phyloP scores from a whole-genome alignment of 2,888 invertebrate species.

The Baronia brevicornis region DNA sequence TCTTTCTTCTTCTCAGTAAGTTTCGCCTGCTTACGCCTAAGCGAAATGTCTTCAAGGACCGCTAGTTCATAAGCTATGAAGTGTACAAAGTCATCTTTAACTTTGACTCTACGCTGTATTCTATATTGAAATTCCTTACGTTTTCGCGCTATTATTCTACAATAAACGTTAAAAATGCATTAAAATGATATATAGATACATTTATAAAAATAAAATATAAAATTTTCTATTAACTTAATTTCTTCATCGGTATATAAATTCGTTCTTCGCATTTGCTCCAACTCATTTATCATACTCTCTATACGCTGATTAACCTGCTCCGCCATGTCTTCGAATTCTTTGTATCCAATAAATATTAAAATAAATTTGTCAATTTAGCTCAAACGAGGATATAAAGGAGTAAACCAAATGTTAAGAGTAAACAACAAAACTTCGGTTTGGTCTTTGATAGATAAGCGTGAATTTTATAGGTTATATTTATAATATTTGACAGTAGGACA shows the following conservation, averaged over 20 bases:
- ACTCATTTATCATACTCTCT: constrained; percentile 86
- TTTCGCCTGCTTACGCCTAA: constrained; percentile 75
- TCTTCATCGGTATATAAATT: constrained; percentile 82
- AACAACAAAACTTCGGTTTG: too few species aligned
- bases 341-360: too few species aligned
- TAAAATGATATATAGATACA: neutral
- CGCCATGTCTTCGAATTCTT: constrained; percentile 86
- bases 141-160: constrained; percentile 80
- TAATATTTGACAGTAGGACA: too few species aligned
- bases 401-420: too few species aligned
- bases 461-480: too few species aligned
- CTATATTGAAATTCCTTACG: constrained; percentile 84
- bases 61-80: constrained; percentile 83
- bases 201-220: neutral
- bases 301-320: constrained; percentile 86
- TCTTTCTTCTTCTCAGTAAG: constrained; percentile 78
- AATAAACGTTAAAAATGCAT: constrained; percentile 21
- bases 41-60: constrained; percentile 78
- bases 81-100: constrained; percentile 80
- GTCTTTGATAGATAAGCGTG: too few species aligned
- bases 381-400: too few species aligned
- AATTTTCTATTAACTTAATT: constrained; percentile 71
- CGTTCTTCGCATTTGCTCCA: constrained; percentile 85
- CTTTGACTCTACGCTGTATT: constrained; percentile 79
- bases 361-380: too few species aligned